Evolutionary conservation across 2,888 invertebrate genomes (phyloP), one percentile per base, ranked within the genome.

Genomic region (Synanthedon myopaeformis): DNA sequence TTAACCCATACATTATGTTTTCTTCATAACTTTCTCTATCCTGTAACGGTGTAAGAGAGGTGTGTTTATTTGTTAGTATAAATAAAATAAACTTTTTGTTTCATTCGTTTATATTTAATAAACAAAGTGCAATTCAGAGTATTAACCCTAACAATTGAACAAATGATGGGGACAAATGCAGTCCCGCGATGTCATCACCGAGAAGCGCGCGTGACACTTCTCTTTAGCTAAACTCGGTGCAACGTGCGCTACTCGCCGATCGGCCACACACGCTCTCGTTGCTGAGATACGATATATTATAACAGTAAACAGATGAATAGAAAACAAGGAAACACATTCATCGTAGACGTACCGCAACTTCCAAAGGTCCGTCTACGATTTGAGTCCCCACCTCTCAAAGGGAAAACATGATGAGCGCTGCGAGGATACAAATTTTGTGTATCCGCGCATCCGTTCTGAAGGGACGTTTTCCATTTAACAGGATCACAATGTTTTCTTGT

Each of bases 31-130:
- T 35, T 35, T 35, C 10, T 35, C 35, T 35, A 35, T 35, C 35
- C 35, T 35, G 10, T 10, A 35, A 35, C 35, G 35, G 35, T 35
- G 10, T 35, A 35, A 35, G 10, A 35, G 3, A 35, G 35, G 35
- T 35, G 10, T 35, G 10, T 35, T 56, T 17, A 6, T 35, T 12
- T 35, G 42, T 54, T 48, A 42, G 14, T 48, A n/a, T 67, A 79
- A 76, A 80, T 66, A 70, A 66, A 67, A 60, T 61, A 60, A 54
- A 55, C 42, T 51, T 35, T 54, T 68, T 69, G 66, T 79, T 84
- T 85, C 79, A 84, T 86, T 88, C 82, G 82, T 88, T 88, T 87
- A 88, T 88, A 88, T 88, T 88, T 86, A 86, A 86, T 88, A 87
- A 88, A 87, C 82, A 88, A 88, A 86, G 79, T 87, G 87, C 88